These are phyloP conservation scores for Myodes glareolus DNA, from an alignment of 2,113 vertebrate species.

Conservation along the genomic window DNA sequence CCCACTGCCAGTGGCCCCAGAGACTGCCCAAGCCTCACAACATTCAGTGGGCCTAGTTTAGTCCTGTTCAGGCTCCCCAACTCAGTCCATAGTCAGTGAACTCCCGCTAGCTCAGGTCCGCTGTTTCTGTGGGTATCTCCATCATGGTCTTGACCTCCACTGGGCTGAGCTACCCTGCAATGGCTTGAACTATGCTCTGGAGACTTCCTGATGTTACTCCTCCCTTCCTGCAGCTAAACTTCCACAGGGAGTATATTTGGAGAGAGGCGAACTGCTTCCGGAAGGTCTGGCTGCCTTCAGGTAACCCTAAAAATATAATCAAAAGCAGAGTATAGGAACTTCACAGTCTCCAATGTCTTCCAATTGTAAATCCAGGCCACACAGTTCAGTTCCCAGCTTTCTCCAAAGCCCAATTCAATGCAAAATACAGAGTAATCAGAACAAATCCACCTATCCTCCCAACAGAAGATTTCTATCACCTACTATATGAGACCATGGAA, in stretches of 20 bases:
- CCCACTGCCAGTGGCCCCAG: too few species aligned
- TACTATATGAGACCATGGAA: background rate
- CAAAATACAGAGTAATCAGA: background rate
- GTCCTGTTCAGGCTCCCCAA: too few species aligned
- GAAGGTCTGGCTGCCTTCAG: background rate
- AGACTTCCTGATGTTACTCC: too few species aligned
- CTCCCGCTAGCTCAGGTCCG: too few species aligned
- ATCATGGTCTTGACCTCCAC: too few species aligned
- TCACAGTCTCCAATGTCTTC: rapidly evolving
- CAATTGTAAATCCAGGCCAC: rapidly evolving
- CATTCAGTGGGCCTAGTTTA: too few species aligned
- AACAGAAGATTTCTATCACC: background rate
- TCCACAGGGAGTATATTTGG: background rate
- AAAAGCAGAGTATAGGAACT: rapidly evolving
- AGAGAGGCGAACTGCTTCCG: background rate
- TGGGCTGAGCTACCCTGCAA: too few species aligned
- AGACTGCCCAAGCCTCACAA: too few species aligned
- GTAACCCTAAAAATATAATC: background rate
- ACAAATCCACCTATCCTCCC: background rate
- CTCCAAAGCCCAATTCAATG: background rate
- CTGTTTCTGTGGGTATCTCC: too few species aligned
- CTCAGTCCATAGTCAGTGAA: too few species aligned
- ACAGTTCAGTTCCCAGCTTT: background rate
- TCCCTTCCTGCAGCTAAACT: background rate
- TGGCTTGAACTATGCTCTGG: background rate